These are phyloP conservation scores for Psephotus haematonotus DNA, from an alignment of 2,113 vertebrate genomes.

Conservation along the genomic window DNA sequence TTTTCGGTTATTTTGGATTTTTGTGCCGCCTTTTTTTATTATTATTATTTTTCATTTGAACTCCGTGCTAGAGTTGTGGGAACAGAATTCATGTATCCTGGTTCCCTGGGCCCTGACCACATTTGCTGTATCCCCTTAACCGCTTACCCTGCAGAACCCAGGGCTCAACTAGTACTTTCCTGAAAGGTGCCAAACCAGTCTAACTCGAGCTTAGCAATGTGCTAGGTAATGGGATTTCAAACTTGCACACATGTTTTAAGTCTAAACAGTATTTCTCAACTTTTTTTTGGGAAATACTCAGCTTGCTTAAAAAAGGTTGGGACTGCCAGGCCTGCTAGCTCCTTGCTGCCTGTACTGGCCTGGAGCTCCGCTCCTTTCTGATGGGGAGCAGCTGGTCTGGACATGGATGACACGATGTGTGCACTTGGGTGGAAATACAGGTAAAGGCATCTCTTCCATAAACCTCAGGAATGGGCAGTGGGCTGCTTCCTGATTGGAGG, in stretches of 20 bases:
- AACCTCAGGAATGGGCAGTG: neutral
- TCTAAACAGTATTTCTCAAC: neutral
- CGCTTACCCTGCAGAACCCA: neutral
- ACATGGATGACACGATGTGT: neutral
- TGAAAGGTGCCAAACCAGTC: constrained; percentile 52
- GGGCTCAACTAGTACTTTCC: neutral
- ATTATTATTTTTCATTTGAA: neutral
- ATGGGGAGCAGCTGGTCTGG: neutral
- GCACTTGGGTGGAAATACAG: neutral
- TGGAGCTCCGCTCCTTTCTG: neutral
- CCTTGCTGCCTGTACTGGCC: rapidly evolving
- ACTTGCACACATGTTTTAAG: neutral
- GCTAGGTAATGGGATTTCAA: constrained; percentile 31
- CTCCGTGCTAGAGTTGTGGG: neutral
- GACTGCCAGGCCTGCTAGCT: neutral
- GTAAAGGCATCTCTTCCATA: neutral
- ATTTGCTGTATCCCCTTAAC: neutral
- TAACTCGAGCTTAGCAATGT: constrained; percentile 41
- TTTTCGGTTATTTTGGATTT: neutral
- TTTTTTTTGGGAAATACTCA: neutral
- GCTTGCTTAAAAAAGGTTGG: neutral
- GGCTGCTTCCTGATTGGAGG: neutral
- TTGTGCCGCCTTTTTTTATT: neutral
- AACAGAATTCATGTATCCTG: neutral
- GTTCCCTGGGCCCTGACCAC: neutral